Conservation (phyloP, 2,113 vertebrate species). For the Megalops atlanticus region DNA sequence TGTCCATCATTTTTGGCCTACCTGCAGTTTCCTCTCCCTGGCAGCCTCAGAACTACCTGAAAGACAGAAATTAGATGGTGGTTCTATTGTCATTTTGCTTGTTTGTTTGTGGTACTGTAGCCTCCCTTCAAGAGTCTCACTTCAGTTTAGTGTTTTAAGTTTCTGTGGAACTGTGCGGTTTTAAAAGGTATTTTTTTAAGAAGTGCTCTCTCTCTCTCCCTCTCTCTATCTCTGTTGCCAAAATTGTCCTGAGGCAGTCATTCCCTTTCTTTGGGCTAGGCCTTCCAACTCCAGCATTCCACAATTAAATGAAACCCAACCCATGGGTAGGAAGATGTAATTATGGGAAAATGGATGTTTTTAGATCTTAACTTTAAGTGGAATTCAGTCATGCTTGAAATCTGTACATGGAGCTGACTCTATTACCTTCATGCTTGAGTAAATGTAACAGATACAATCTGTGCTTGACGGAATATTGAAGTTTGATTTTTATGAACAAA, state of each 20-base stretch:
- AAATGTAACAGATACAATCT: background rate
- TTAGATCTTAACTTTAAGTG: constrained; percentile 50
- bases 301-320: constrained; percentile 48
- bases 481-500: background rate
- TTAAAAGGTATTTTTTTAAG: background rate
- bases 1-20: no score
- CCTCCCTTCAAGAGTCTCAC: no score
- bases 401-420: constrained; percentile 44
- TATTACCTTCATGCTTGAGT: constrained; percentile 13
- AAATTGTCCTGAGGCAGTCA: constrained; percentile 31
- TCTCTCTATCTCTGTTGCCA: background rate
- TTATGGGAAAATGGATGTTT: constrained; percentile 48
- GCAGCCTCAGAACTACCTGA: no score
- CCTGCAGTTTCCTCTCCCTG: no score
- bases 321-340: constrained; percentile 43
- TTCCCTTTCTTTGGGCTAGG: constrained; percentile 40
- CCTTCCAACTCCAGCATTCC: constrained; percentile 21
- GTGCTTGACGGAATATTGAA: background rate
- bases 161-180: background rate
- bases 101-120: no score
- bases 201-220: background rate
- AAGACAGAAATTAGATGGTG: no score
- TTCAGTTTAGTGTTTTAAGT: no score
- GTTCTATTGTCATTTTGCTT: no score
- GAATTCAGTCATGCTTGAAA: constrained; percentile 47